Conservation (phyloP, 2,888 invertebrate species). For the Microctonus brassicae region DNA sequence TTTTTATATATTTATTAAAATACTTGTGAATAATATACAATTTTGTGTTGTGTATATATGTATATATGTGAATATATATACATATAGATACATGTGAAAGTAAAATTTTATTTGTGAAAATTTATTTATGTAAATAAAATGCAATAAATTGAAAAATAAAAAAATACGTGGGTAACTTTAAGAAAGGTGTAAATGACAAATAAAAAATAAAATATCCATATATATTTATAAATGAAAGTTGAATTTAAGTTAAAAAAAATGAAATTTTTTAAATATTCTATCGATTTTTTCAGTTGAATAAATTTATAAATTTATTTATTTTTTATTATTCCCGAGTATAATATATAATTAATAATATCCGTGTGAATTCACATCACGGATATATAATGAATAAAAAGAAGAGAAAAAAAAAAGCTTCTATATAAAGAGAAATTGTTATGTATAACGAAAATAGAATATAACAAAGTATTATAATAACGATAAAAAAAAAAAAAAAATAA, state of each 20-base stretch:
- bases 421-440: neutral
- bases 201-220: conserved; percentile 15
- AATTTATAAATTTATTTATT: too few species aligned
- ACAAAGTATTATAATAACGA: neutral
- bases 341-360: conserved; percentile 27
- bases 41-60: neutral
- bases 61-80: neutral
- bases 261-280: conserved; percentile 2
- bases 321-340: too few species aligned
- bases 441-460: neutral
- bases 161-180: neutral
- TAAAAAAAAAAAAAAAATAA: neutral
- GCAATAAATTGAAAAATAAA: neutral
- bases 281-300: conserved; percentile 20
- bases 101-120: neutral
- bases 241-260: neutral
- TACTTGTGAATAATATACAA: neutral
- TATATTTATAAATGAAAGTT: neutral
- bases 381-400: neutral
- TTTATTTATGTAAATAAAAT: conserved; percentile 16
- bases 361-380: conserved; percentile 33
- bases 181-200: conserved; percentile 26
- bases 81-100: neutral
- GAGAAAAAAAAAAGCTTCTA: too few species aligned
- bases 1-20: conserved; percentile 7